These are phyloP conservation scores for Pithys albifrons DNA, from an alignment of 2,113 vertebrate species.

Conservation along the genomic window DNA sequence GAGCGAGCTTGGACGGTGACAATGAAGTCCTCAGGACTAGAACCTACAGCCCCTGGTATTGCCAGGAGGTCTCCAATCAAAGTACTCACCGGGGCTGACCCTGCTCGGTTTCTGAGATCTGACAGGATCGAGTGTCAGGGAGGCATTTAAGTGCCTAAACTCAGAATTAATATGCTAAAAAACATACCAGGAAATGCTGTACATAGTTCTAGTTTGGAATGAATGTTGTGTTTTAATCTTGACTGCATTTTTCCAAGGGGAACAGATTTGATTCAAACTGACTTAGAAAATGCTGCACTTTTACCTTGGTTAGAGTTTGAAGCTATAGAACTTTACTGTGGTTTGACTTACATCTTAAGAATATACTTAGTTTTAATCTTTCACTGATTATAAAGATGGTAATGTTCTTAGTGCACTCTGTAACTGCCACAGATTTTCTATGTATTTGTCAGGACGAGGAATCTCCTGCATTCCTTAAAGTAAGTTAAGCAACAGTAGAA, in stretches of 20 bases:
- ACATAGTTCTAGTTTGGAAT: background rate
- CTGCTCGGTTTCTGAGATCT: no score
- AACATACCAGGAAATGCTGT: background rate
- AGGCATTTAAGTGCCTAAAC: background rate
- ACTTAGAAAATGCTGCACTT: constrained; percentile 21
- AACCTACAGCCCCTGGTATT: no score
- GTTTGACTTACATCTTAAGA: background rate
- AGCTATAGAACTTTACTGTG: constrained; percentile 8
- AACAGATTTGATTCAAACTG: constrained; percentile 4
- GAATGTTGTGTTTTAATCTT: background rate
- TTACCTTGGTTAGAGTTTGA: background rate
- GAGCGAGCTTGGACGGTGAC: no score
- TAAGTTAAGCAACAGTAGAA: background rate
- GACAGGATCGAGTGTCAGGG: no score
- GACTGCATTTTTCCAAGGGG: constrained; percentile 14
- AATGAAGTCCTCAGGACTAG: no score
- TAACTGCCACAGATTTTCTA: background rate
- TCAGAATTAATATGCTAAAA: background rate
- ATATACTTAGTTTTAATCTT: constrained; percentile 20
- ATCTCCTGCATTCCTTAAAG: constrained; percentile 38
- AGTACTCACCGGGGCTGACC: no score
- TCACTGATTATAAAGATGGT: constrained; percentile 34
- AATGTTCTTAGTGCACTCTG: constrained; percentile 24
- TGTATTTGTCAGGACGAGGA: constrained; percentile 30
- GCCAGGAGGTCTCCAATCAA: no score